Conservation (phyloP, 2,113 vertebrate species). For the Odobenus rosmarus region DNA sequence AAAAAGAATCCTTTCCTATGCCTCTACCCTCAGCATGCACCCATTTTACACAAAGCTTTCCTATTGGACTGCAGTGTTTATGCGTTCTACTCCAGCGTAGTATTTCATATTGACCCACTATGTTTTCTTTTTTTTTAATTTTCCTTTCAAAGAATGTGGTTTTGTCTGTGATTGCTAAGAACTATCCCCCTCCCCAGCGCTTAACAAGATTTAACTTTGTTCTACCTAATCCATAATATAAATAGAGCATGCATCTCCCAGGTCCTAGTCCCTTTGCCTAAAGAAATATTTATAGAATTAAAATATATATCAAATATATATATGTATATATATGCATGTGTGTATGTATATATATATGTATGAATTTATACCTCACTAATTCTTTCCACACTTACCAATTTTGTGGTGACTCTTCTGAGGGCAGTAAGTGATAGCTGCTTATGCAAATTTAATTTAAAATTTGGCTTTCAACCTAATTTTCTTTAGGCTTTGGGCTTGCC, state of each 20-base stretch:
- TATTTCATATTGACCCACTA: not conserved
- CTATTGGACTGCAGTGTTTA: not conserved
- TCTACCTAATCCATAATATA: not conserved
- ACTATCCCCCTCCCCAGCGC: not conserved
- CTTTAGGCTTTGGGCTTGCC: not conserved
- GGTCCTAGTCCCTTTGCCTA: not conserved
- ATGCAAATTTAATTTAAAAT: conserved; percentile 32
- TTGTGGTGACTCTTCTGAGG: not conserved
- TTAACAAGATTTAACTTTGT: conserved; percentile 9
- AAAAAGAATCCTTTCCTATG: not conserved
- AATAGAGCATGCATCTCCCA: not conserved
- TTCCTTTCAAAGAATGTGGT: not conserved
- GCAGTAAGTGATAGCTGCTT: not conserved
- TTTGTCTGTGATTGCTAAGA: not conserved
- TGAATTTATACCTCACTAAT: not conserved
- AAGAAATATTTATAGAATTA: conserved; percentile 5
- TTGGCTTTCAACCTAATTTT: conserved; percentile 29
- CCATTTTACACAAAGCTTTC: not conserved
- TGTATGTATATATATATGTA: not conserved
- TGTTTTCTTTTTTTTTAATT: not conserved
- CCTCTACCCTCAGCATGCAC: not conserved
- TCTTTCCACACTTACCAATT: not conserved
- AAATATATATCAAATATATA: not conserved
- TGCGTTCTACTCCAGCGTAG: not conserved
- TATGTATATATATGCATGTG: not conserved